Evolutionary conservation across 2,113 vertebrate species (phyloP), one percentile per base, ranked within the genome.

Genomic region (Casuarius casuarius): DNA sequence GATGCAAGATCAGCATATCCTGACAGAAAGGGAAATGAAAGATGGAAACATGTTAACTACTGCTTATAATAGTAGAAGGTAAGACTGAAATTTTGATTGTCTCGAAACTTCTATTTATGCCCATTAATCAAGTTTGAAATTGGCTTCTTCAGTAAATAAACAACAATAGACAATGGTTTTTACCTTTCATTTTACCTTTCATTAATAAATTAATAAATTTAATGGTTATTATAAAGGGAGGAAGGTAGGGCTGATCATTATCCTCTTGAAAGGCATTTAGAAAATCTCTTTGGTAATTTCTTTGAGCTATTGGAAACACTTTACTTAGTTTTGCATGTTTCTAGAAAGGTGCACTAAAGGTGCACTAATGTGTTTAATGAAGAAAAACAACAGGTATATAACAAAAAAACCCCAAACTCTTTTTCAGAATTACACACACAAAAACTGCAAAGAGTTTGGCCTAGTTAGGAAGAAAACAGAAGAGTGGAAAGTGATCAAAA

Each of bases 251-350:
- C 58, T 94, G 74, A 94, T 66, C 23, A 51, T 42, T 89, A 38
- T 19, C 40, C 59, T 96, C 80, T 58, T 62, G 71, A 89, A 89
- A 94, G 59, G 84, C 96, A 92, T 91, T 93, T n/a, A 54, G 58
- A 93, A 95, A 91, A 97, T 94, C 19, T 65, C 31, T 77, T 76
- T 52, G 26, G 38, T 78, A 77, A 89, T 90, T 92, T 83, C 77
- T 96, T 93, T 87, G 74, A 66, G 38, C 49, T 89, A 28, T 61
- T 84, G 18, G 61, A 66, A 85, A 44, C 25, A 13, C 18, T 71
- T 85, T 35, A 65, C 19, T 54, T 83, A 72, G 25, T 91, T 79
- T 76, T 85, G 58, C 0, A 0, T 26, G 10, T 67, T 93, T 93
- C 52, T 94, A 49, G 42, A 90, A 66, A 4, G 31, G 33, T 54